These are phyloP conservation scores for Anhinga anhinga DNA, from an alignment of 2,113 vertebrate genomes.

Conservation along the genomic window DNA sequence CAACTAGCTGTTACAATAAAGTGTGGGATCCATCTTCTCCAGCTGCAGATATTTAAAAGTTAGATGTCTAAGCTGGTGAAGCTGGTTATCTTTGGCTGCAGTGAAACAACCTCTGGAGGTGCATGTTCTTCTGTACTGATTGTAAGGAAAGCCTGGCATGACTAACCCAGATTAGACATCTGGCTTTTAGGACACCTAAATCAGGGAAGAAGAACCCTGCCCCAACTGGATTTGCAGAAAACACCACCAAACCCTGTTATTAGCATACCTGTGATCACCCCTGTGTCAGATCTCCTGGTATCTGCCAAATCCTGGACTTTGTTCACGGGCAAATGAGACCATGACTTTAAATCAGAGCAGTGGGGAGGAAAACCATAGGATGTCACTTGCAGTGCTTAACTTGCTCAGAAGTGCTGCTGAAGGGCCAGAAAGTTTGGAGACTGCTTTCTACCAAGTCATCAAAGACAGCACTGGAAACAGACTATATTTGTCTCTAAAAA, in stretches of 20 bases:
- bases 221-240: background rate
- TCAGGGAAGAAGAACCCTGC: background rate
- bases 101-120: background rate
- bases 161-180: background rate
- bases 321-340: background rate
- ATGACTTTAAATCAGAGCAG: background rate
- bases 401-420: background rate
- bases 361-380: background rate
- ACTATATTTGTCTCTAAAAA: constrained; percentile 4
- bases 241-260: background rate
- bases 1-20: background rate
- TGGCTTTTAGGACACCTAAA: background rate
- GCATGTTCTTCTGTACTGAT: background rate
- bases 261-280: background rate
- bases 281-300: background rate
- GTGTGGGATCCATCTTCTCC: background rate
- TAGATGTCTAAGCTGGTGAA: background rate
- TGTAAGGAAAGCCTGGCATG: background rate
- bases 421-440: background rate
- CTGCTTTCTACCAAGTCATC: background rate
- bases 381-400: background rate
- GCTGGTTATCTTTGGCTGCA: background rate
- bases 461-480: background rate
- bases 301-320: background rate
- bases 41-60: background rate